phyloP scores from a whole-genome alignment of 2,888 invertebrate genomes.

The Drosophila mulleri region DNA sequence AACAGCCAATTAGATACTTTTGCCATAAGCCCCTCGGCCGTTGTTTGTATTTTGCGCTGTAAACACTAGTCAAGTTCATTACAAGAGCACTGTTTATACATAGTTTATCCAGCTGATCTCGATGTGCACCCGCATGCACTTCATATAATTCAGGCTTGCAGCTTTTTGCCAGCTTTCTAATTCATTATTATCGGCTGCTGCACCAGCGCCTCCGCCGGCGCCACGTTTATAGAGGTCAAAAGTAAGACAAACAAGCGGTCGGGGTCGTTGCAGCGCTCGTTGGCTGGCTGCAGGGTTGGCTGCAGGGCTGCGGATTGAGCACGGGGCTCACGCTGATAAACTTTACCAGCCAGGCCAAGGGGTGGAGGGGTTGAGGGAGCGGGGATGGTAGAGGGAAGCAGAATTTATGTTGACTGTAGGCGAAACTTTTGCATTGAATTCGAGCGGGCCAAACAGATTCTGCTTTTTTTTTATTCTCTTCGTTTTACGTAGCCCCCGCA shows the following conservation, averaged over 20 bases:
- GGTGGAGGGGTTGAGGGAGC: constrained; percentile 19
- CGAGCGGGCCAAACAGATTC: constrained; percentile 80
- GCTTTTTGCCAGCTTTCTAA: constrained; percentile 43
- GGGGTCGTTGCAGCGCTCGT: constrained; percentile 27
- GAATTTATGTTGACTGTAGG: constrained; percentile 78
- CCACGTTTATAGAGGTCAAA: constrained; percentile 75
- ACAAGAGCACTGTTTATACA: constrained; percentile 20
- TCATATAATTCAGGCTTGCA: constrained; percentile 20
- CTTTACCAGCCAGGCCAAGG: constrained; percentile 61
- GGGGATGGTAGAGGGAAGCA: constrained; percentile 17
- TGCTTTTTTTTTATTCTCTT: constrained; percentile 38
- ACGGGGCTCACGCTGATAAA: constrained; percentile 63
- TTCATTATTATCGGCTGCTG: constrained; percentile 74
- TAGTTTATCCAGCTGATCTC: constrained; percentile 47
- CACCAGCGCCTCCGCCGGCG: constrained; percentile 38
- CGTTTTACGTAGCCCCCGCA: neutral
- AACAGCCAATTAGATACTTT: neutral
- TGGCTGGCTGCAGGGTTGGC: neutral
- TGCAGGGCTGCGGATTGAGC: constrained; percentile 4
- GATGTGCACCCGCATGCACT: constrained; percentile 15
- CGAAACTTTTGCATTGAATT: constrained; percentile 79
- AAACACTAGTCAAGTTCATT: constrained; percentile 36
- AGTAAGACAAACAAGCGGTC: constrained; percentile 79
- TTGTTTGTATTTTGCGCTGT: neutral
- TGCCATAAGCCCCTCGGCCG: neutral